These are phyloP conservation scores for Chlorops oryzae DNA, from an alignment of 1,140 invertebrate genomes.

Conservation along the genomic window DNA sequence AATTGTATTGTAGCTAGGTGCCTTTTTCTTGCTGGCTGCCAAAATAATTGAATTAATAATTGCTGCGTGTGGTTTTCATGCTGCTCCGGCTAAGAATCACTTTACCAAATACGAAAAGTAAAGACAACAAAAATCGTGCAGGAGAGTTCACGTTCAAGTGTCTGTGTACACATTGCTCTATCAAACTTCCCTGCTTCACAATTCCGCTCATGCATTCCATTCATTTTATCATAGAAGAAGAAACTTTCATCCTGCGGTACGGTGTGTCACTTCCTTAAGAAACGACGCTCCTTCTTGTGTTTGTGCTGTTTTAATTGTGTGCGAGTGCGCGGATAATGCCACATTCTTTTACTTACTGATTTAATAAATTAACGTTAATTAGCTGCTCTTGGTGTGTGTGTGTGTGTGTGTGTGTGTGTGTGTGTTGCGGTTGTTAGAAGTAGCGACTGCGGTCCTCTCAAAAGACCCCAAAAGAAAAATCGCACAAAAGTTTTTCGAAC, in stretches of 20 bases:
- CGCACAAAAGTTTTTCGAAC: constrained; percentile 9
- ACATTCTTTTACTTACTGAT: constrained; percentile 45
- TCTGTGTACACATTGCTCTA: background rate
- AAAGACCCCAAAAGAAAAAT: background rate
- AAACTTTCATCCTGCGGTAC: constrained; percentile 8
- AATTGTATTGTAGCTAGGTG: too few species aligned
- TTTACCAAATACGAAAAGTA: background rate
- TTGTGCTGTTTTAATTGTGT: background rate
- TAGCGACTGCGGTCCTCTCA: background rate
- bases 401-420: too few species aligned
- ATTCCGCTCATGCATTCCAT: too few species aligned
- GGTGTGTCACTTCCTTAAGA: constrained; percentile 5
- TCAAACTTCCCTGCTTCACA: too few species aligned
- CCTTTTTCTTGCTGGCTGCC: too few species aligned
- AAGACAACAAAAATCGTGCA: too few species aligned
- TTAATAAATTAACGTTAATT: constrained; percentile 49
- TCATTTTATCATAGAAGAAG: too few species aligned
- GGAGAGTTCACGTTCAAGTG: background rate
- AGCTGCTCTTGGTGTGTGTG: too few species aligned
- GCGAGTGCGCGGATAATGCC: constrained; percentile 10
- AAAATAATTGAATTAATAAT: constrained; percentile 48
- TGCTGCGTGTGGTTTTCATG: constrained; percentile 48
- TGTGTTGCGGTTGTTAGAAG: constrained; percentile 7
- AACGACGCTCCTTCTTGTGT: too few species aligned
- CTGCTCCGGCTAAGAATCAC: constrained; percentile 41